Conservation (phyloP, 2,797 vertebrate species). For the Sebastolobus alascanus region DNA sequence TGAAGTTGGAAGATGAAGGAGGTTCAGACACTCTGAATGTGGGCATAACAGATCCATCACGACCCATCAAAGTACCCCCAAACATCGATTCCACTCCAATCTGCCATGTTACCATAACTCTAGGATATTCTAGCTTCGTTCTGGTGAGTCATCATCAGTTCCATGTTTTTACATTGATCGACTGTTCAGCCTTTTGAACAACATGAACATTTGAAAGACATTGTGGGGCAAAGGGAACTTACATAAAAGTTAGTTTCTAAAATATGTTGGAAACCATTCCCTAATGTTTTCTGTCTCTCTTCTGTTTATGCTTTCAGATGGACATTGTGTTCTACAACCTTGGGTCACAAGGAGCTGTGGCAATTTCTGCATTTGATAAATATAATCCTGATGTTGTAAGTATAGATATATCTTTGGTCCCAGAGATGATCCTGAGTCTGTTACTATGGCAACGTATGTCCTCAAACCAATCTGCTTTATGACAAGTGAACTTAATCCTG, state of each 20-base stretch:
- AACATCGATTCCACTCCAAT: no score
- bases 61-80: fast-evolving
- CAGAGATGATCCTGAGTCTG: background rate
- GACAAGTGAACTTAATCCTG: no score
- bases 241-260: background rate
- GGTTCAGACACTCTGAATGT: no score
- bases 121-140: no score
- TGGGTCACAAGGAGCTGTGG: no score
- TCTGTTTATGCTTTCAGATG: background rate
- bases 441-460: background rate
- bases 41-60: no score
- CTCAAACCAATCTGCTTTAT: no score
- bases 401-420: background rate
- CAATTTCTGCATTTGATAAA: no score
- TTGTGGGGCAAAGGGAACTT: background rate
- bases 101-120: no score
- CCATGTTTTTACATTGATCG: background rate
- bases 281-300: background rate
- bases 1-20: no score
- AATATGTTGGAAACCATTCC: background rate
- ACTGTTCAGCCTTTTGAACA: background rate
- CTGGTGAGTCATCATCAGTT: background rate
- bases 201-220: background rate
- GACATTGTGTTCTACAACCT: no score
- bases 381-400: no score